Conservation (phyloP, 2,797 vertebrate genomes). For the Cheirogaleus major region DNA sequence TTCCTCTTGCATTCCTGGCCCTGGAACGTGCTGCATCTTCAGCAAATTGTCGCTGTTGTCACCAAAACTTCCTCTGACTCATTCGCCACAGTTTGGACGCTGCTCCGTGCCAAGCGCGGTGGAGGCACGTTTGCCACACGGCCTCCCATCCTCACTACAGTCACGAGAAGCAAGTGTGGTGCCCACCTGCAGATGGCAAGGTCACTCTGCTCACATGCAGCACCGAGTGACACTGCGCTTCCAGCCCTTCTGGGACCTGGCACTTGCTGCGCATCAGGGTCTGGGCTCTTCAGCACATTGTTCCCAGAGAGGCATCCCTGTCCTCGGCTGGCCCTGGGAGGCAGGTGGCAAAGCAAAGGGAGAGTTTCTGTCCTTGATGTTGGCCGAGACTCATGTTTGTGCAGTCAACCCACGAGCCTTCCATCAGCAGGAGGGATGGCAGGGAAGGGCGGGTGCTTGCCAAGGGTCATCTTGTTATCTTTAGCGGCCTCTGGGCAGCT, state of each 20-base stretch:
- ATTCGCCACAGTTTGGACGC: too few relatives aligned
- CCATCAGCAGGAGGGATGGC: background rate
- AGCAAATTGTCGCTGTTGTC: too few relatives aligned
- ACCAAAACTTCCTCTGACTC: background rate
- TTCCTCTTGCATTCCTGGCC: background rate
- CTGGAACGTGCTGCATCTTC: fast-evolving
- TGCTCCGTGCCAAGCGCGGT: too few relatives aligned
- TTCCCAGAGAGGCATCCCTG: background rate
- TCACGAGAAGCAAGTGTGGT: background rate
- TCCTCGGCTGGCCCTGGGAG: background rate
- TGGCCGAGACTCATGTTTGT: background rate
- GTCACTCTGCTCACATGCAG: background rate
- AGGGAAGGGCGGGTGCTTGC: background rate
- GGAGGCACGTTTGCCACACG: background rate
- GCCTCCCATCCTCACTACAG: background rate
- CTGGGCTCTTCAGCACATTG: background rate
- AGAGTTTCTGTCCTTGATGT: too few relatives aligned
- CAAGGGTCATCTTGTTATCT: background rate
- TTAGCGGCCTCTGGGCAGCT: background rate
- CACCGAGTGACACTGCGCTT: background rate
- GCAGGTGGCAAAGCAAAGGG: too few relatives aligned
- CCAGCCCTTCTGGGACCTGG: too few relatives aligned
- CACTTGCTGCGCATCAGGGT: background rate
- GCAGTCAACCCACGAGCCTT: background rate
- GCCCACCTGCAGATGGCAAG: background rate